phyloP scores from a whole-genome alignment of 2,113 vertebrate species.

The Thamnaconus septentrionalis region DNA sequence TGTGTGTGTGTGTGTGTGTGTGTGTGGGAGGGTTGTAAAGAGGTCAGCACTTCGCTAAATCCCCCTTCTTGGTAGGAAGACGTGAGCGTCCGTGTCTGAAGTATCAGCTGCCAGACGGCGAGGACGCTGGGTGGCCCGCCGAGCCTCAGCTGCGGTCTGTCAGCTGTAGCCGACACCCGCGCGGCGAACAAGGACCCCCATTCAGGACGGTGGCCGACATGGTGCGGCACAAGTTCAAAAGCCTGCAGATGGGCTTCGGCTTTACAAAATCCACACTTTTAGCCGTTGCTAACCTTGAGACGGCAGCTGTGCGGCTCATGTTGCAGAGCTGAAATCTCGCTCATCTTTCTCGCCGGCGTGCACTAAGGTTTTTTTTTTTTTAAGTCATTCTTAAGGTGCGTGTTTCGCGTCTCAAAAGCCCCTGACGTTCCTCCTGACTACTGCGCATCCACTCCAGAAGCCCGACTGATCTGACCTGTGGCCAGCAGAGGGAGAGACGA shows the following conservation, averaged over 20 bases:
- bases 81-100: constrained; percentile 62
- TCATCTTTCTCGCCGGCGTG: too few relatives aligned
- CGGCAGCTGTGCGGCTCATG: too few relatives aligned
- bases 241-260: too few relatives aligned
- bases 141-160: constrained; percentile 44
- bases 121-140: constrained; percentile 63
- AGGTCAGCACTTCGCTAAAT: constrained; percentile 58
- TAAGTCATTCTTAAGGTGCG: too few relatives aligned
- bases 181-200: constrained; percentile 44
- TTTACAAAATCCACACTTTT: too few relatives aligned
- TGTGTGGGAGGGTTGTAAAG: constrained; percentile 42
- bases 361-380: too few relatives aligned
- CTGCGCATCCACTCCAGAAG: constrained; percentile 44
- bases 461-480: constrained; percentile 73
- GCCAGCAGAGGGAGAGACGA: constrained; percentile 59
- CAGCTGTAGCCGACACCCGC: constrained; percentile 40
- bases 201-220: constrained; percentile 7
- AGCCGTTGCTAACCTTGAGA: too few relatives aligned
- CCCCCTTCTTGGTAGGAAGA: constrained; percentile 63
- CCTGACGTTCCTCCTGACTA: too few relatives aligned
- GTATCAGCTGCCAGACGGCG: constrained; percentile 72
- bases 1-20: constrained; percentile 33
- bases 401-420: too few relatives aligned
- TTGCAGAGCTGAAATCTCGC: too few relatives aligned
- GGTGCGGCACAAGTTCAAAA: too few relatives aligned